phyloP scores from a whole-genome alignment of 2,888 invertebrate genomes.

The Eustalomyia histrio region DNA sequence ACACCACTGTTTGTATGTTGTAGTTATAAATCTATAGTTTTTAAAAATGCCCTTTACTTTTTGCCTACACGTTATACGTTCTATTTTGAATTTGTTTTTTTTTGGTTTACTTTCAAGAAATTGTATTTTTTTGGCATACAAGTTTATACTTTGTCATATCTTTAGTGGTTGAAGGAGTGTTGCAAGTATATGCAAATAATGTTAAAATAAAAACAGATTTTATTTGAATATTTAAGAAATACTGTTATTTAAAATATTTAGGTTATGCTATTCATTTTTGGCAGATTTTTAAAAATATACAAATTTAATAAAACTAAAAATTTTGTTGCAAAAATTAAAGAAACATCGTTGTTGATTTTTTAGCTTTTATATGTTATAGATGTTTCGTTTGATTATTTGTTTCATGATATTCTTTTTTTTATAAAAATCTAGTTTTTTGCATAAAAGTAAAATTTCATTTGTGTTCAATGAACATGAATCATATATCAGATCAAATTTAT shows the following conservation, averaged over 20 bases:
- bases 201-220: neutral
- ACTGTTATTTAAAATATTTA: neutral
- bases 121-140: constrained; percentile 20
- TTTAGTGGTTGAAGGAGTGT: neutral
- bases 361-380: no score
- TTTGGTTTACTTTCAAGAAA: neutral
- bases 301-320: no score
- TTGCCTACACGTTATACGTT: neutral
- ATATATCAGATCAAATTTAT: no score
- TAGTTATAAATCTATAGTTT: neutral
- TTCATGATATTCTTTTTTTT: no score
- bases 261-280: neutral
- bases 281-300: neutral
- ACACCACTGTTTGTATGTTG: no score
- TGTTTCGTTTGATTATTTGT: no score
- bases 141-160: constrained; percentile 13
- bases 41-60: neutral
- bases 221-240: neutral
- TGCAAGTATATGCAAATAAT: neutral
- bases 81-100: neutral
- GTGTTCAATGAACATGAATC: no score
- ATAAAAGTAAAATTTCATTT: no score
- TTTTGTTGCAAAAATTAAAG: no score
- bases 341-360: no score
- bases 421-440: no score